phyloP scores from a whole-genome alignment of 2,797 vertebrate genomes.

The Simalia tracyae region DNA sequence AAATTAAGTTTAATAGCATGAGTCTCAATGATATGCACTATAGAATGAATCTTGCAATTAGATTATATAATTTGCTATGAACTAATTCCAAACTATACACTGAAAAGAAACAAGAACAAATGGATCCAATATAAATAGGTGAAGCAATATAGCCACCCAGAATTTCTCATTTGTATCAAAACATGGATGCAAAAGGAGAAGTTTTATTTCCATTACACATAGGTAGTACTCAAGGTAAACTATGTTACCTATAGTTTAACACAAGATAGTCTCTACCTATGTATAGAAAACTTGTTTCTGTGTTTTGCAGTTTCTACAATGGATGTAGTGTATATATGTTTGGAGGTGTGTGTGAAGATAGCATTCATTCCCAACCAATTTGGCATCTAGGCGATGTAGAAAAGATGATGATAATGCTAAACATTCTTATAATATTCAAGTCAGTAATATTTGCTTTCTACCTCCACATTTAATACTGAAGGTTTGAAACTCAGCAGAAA shows the following conservation, averaged over 20 bases:
- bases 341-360: not conserved
- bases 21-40: not conserved
- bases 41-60: not conserved
- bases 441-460: constrained; percentile 7
- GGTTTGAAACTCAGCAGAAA: constrained; percentile 31
- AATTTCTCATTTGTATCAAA: not conserved
- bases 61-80: not conserved
- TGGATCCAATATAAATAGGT: not conserved
- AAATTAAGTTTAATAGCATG: not conserved
- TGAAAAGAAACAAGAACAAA: not conserved
- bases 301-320: not conserved
- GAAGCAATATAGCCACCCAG: not conserved
- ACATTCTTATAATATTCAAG: constrained; percentile 25
- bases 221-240: too few species aligned
- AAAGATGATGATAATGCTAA: constrained; percentile 25
- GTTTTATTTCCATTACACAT: not conserved
- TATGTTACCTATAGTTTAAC: not conserved
- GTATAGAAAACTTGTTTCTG: not conserved
- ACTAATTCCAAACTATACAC: not conserved
- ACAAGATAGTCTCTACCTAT: not conserved
- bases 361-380: too few species aligned
- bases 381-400: constrained; percentile 18
- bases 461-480: constrained; percentile 16
- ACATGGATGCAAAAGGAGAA: not conserved
- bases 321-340: not conserved